Evolutionary conservation across 2,797 vertebrate genomes (phyloP), one percentile per base, ranked within the genome.

Genomic region (Enteromius viviparus): DNA sequence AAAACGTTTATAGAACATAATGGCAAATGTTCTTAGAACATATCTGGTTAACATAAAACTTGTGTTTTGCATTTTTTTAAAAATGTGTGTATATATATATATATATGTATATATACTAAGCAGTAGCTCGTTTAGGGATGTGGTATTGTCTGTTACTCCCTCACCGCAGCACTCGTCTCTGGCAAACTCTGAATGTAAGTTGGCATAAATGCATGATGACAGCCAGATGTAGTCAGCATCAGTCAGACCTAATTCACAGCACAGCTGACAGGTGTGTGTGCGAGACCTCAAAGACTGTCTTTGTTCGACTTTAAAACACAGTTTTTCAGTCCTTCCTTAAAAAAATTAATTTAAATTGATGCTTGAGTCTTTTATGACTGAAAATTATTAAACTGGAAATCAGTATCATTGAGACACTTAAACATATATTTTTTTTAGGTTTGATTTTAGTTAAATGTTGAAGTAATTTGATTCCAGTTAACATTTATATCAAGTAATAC

Each of bases 201-300:
- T 72, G 58, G 21, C 26, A 42, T 53, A 42, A 45, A 66, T 55
- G 51, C 58, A 65, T 21, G 29, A 49, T 32, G 69, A 45, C 69
- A 68, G 69, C 8, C 70, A 76, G 83, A 79, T 45, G 58, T 62
- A 65, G 26, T 29, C 42, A 45, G 37, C 69, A 45, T 19, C 32
- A 37, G 23, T 78, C 34, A 65, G 66, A 72, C 77, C 32, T 69
- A 37, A 47, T 64, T 72, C 58, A 75, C 60, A 53, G 76, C 12
- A 4, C 26, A 72, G 37, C 68, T 74, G 76, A 72, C 82, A 84
- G 82, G 42, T 60, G 75, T 74, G 53, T 75, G 70, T 81, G 37
- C 3, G 5, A 23, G 32, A 65, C 29, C 19, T 51, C 40, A 51
- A 37, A 21, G 42, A 21, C 6, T 62, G 58, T 71, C 66, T 81